Evolutionary conservation across 92 coral and sea anemone species (phyloP).

Genomic region (Porites divaricata): DNA sequence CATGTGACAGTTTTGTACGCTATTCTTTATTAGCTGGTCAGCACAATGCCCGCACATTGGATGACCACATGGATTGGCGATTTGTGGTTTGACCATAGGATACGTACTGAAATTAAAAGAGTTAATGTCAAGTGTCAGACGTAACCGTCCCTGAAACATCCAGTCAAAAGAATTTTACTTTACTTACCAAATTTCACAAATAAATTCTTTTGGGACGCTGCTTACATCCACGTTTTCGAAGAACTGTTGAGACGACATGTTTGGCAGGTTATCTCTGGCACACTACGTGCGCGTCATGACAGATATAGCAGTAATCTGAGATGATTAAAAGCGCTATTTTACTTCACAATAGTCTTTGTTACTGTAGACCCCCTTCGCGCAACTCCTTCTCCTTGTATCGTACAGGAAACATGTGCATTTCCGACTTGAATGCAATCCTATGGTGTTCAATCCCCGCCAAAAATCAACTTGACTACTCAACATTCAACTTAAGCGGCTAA

Average conservation of each 20-base stretch:
- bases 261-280: conserved; percentile 11
- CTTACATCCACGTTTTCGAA: conserved; percentile 16
- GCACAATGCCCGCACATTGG: conserved; percentile 23
- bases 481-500: no score
- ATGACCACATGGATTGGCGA: conserved; percentile 26
- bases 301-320: conserved; percentile 15
- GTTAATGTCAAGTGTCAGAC: neutral
- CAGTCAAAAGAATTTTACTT: conserved; percentile 22
- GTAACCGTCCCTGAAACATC: conserved; percentile 1
- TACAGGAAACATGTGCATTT: conserved; percentile 7
- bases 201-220: conserved; percentile 19
- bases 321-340: conserved; percentile 12
- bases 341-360: conserved; percentile 9
- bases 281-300: conserved; percentile 18
- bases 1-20: conserved; percentile 7
- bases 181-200: conserved; percentile 26
- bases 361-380: conserved; percentile 27
- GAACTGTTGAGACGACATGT: conserved; percentile 14
- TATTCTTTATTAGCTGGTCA: neutral
- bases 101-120: conserved; percentile 19
- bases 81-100: conserved; percentile 28
- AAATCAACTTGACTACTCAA: no score
- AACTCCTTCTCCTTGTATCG: neutral
- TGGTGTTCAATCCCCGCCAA: no score
- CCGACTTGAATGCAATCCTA: conserved; percentile 7